Percentiles rank a stretch among this genome's conserved stretches.
Evolutionary conservation across 2,113 vertebrate species (phyloP).

Genomic region (Mormyrus iriodes): DNA sequence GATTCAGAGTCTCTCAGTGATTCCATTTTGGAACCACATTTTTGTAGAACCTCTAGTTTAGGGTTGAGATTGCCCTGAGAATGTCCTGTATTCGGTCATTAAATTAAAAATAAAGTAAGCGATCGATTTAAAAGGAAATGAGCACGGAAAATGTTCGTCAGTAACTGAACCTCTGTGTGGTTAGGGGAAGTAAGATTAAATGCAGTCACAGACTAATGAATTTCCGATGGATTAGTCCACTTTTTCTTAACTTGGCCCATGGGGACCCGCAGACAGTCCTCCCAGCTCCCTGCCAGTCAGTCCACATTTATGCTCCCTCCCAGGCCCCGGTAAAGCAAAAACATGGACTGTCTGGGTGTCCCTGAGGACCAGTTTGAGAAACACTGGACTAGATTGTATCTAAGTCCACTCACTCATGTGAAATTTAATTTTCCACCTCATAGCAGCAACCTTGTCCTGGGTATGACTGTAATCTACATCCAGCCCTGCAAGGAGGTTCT

Average conservation of each 20-base stretch:
- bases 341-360: too few species aligned
- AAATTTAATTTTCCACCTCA: not conserved
- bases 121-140: not conserved
- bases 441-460: too few species aligned
- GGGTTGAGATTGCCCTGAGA: not conserved
- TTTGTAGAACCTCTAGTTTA: not conserved
- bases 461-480: too few species aligned
- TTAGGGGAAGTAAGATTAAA: not conserved
- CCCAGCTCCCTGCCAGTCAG: not conserved
- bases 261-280: not conserved
- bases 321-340: not conserved
- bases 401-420: too few species aligned
- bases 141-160: not conserved
- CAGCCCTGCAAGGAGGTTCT: too few species aligned
- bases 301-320: not conserved
- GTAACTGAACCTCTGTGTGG: not conserved
- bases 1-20: not conserved
- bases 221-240: not conserved
- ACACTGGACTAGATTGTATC: too few species aligned
- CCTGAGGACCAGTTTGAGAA: too few species aligned
- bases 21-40: not conserved
- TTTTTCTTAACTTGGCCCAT: not conserved
- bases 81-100: not conserved
- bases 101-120: not conserved
- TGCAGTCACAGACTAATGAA: not conserved